Evolutionary conservation across 2,888 invertebrate genomes (phyloP).

Genomic region (Deroplatys truncata): DNA sequence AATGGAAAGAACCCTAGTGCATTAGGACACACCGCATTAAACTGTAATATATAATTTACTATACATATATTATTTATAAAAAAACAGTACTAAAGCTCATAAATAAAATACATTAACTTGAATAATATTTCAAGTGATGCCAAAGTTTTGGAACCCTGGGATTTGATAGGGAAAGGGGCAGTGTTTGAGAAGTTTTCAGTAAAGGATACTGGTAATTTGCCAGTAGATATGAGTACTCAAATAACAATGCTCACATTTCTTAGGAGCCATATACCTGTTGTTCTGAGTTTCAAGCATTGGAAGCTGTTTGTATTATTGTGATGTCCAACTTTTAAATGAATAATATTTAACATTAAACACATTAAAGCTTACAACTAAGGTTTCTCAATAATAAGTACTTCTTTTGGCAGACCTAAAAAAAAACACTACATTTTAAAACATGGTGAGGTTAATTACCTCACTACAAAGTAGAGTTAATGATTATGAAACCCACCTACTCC

Average conservation of each 20-base stretch:
- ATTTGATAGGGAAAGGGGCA: background rate
- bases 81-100: constrained; percentile 11
- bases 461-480: background rate
- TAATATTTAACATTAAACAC: background rate
- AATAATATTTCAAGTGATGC: background rate
- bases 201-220: background rate
- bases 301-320: background rate
- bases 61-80: constrained; percentile 10
- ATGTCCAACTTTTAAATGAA: background rate
- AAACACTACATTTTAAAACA: background rate
- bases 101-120: background rate
- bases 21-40: background rate
- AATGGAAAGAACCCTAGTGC: background rate
- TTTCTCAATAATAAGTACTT: background rate
- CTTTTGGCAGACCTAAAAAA: background rate
- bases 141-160: background rate
- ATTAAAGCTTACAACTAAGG: background rate
- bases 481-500: background rate
- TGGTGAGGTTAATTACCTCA: background rate
- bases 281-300: constrained; percentile 4
- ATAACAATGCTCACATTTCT: constrained; percentile 19
- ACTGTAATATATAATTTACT: background rate
- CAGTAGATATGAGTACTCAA: background rate
- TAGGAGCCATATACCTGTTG: constrained; percentile 2
- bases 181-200: background rate